Base-by-base conservation (phyloP, 2,797 vertebrate species). In the Lagodon rhomboides region DNA sequence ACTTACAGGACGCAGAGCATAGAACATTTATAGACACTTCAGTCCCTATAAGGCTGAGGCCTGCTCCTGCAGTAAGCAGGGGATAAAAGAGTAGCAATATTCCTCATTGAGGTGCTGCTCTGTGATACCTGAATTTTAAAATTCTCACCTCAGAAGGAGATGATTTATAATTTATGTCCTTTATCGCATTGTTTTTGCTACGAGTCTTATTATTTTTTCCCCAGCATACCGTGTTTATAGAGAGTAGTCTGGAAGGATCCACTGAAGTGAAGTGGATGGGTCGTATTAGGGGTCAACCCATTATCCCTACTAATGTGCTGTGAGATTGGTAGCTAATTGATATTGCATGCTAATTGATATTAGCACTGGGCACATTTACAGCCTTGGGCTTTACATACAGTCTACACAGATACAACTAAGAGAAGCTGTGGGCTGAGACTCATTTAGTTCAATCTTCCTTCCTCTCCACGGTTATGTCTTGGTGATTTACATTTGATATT, bases 311-410 rank as follows among this genome's bases (percentile, higher is more conserved):
- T 95, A 95, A 95, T 94, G 93, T 91, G 85, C 94, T 95, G 94
- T 95, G 94, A 95, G 94, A 95, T 95, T 95, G 91, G 87, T 86
- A 84, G 85, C 90, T 95, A 96, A 95, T 95, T 95, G 93, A 94
- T 93, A 93, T 91, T 94, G 86, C 93, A 94, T 90, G 91, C 92
- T 93, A 94, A 95, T 94, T 95, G 94, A 93, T 92, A 94, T 90
- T 90, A 90, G 86, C 8, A 3, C 69, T 64, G 73, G 73, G 79
- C 77, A 79, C 80, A 84, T 86, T 80, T 84, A 51, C 80, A 76
- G 72, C 66, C 61, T 73, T 54, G 82, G 38, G 76, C 76, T 82
- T 87, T 78, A 84, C 80, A 85, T 76, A 79, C 75, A 72, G 82
- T 87, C 84, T 75, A 86, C 77, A 81, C 62, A 79, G 69, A 87